Evolutionary conservation across 2,888 invertebrate genomes (phyloP).

Genomic region (Gastrophysa polygoni): DNA sequence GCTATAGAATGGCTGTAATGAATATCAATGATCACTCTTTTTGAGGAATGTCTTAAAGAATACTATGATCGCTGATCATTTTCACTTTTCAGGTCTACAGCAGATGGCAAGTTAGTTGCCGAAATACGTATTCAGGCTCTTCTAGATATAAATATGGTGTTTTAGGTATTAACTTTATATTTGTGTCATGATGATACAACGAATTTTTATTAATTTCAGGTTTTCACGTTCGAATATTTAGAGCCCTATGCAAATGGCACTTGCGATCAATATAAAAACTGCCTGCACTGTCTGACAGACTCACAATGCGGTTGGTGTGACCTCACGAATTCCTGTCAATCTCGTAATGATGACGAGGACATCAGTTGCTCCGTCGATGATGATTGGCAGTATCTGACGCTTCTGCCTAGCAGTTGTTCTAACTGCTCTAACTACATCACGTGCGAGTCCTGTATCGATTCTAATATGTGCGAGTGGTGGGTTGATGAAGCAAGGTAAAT

Average conservation of each 20-base stretch:
- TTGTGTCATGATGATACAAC: too few relatives aligned
- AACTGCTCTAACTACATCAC: conserved; percentile 90
- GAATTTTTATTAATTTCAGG: conserved; percentile 31
- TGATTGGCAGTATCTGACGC: conserved; percentile 80
- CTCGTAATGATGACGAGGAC: conserved; percentile 71
- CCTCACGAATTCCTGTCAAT: conserved; percentile 71
- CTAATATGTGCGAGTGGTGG: conserved; percentile 90
- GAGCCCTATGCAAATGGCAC: conserved; percentile 86
- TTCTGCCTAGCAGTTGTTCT: conserved; percentile 82
- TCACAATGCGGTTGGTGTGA: conserved; percentile 94
- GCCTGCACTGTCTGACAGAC: conserved; percentile 86
- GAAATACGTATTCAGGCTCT: too few relatives aligned
- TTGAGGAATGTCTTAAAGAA: too few relatives aligned
- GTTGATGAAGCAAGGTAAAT: conserved; percentile 70
- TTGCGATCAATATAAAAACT: conserved; percentile 80
- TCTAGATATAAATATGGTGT: too few relatives aligned
- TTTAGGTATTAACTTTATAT: too few relatives aligned
- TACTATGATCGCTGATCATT: too few relatives aligned
- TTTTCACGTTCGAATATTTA: conserved; percentile 86
- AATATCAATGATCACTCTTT: too few relatives aligned
- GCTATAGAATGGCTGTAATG: too few relatives aligned
- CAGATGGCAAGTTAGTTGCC: too few relatives aligned
- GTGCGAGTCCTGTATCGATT: conserved; percentile 80
- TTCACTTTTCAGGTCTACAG: too few relatives aligned
- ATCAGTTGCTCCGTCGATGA: conserved; percentile 63